A percentile compares a stretch with the other conserved stretches of the same genome.
phyloP scores from a whole-genome alignment of 2,797 vertebrate genomes.

The Gila robusta region DNA sequence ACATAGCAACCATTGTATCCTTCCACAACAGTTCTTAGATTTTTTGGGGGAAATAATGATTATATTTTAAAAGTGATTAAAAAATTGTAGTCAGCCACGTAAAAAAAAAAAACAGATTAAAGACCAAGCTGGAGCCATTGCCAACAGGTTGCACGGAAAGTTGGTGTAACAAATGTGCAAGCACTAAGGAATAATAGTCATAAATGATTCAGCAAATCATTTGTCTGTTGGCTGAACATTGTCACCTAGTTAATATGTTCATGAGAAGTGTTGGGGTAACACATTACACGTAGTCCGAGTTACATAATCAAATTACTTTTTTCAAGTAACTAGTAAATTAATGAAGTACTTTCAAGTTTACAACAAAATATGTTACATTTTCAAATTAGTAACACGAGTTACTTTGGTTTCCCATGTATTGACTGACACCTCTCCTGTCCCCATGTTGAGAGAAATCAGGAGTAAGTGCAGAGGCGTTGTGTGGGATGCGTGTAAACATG shows the following conservation, averaged over 20 bases:
- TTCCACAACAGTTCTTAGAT: not conserved
- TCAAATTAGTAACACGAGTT: not conserved
- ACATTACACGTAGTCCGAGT: not conserved
- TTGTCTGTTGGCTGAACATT: not conserved
- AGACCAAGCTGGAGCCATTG: not conserved
- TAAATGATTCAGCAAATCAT: not conserved
- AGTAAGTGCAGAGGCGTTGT: not conserved
- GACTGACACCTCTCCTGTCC: not conserved
- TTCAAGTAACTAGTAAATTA: not conserved
- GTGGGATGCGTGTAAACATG: not conserved
- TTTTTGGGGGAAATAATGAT: conserved; percentile 18
- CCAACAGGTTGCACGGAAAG: not conserved
- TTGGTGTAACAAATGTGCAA: not conserved
- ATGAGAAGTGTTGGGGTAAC: not conserved
- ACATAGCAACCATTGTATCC: conserved; percentile 1
- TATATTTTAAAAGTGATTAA: not conserved
- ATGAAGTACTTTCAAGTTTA: not conserved
- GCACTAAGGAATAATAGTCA: conserved; percentile 3
- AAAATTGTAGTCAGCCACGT: not conserved
- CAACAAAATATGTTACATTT: not conserved
- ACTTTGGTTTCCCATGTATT: not conserved
- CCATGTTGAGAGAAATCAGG: not conserved
- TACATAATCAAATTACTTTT: not conserved
- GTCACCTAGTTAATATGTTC: not conserved
- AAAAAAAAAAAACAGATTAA: not conserved